Conservation (phyloP, 2,888 invertebrate species). For the Ligdia adustata region DNA sequence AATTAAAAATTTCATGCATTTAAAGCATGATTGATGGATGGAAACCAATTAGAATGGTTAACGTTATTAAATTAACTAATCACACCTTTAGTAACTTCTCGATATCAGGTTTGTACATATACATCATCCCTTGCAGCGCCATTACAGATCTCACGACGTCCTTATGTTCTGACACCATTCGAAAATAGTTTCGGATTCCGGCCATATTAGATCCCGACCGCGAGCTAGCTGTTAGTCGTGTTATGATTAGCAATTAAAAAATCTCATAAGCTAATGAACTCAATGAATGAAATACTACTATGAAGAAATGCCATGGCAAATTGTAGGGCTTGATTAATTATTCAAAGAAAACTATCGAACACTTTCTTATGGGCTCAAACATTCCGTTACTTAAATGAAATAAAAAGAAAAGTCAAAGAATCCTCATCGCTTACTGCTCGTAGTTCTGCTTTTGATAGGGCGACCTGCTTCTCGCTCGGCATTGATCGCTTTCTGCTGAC, state of each 20-base stretch:
- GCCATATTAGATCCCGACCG: constrained; percentile 56
- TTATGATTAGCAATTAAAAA: too few species aligned
- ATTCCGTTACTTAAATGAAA: too few species aligned
- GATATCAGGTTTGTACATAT: constrained; percentile 88
- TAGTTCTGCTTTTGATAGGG: constrained; percentile 41
- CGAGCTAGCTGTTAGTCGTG: constrained; percentile 54
- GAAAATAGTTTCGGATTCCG: constrained; percentile 85
- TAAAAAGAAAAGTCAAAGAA: too few species aligned
- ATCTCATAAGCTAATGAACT: too few species aligned
- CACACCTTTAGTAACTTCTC: constrained; percentile 81
- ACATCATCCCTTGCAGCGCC: constrained; percentile 90
- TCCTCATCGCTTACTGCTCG: constrained; percentile 52
- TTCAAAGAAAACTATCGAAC: too few species aligned
- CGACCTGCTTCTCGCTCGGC: constrained; percentile 39
- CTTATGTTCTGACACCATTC: constrained; percentile 91
- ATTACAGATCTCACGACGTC: constrained; percentile 89
- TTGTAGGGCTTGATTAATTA: too few species aligned
- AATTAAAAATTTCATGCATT: constrained; percentile 9
- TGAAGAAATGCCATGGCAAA: too few species aligned
- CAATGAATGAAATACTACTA: too few species aligned
- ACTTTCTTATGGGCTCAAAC: too few species aligned
- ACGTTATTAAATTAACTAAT: neutral
- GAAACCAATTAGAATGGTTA: neutral
- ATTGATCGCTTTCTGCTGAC: constrained; percentile 85
- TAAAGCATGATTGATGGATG: neutral